A percentile compares a stretch with the other conserved stretches of the same genome.
phyloP scores from a whole-genome alignment of 2,888 invertebrate genomes.

The Crocallis elinguaria region DNA sequence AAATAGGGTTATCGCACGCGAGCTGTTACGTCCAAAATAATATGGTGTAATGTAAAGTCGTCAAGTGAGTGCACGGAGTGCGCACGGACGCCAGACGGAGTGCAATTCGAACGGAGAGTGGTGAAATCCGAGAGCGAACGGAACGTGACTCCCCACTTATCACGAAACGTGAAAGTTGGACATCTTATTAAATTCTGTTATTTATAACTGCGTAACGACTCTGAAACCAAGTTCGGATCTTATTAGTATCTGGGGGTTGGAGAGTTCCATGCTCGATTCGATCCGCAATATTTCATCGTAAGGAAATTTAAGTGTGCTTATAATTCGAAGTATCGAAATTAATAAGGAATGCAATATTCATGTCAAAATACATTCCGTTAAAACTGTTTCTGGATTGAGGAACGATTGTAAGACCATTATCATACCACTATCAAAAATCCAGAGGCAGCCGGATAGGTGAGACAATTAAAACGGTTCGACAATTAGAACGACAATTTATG shows the following conservation, averaged over 20 bases:
- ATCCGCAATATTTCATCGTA: conserved; percentile 28
- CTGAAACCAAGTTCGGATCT: conserved; percentile 39
- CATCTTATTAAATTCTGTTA: conserved; percentile 75
- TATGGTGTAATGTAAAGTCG: conserved; percentile 55
- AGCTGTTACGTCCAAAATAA: conserved; percentile 27
- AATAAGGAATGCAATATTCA: conserved; percentile 2
- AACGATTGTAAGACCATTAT: conserved; percentile 2
- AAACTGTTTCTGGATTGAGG: background rate
- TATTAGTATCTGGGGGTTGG: conserved; percentile 34
- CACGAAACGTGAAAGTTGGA: conserved; percentile 74
- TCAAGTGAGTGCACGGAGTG: conserved; percentile 56
- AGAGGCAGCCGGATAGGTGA: conserved; percentile 44
- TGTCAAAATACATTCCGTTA: background rate
- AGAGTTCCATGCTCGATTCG: conserved; percentile 26
- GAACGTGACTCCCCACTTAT: conserved; percentile 80
- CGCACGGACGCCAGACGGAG: conserved; percentile 58
- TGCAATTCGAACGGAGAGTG: conserved; percentile 74
- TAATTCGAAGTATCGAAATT: conserved; percentile 1
- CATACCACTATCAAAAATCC: conserved; percentile 20
- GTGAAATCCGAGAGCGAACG: conserved; percentile 76
- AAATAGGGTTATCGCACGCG: conserved; percentile 10
- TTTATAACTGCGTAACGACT: conserved; percentile 63
- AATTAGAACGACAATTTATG: conserved; percentile 75
- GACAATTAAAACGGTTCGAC: conserved; percentile 72
- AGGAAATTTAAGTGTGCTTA: conserved; percentile 17